Conservation (phyloP, 2,888 invertebrate genomes). For the Mactromeris polynyma region DNA sequence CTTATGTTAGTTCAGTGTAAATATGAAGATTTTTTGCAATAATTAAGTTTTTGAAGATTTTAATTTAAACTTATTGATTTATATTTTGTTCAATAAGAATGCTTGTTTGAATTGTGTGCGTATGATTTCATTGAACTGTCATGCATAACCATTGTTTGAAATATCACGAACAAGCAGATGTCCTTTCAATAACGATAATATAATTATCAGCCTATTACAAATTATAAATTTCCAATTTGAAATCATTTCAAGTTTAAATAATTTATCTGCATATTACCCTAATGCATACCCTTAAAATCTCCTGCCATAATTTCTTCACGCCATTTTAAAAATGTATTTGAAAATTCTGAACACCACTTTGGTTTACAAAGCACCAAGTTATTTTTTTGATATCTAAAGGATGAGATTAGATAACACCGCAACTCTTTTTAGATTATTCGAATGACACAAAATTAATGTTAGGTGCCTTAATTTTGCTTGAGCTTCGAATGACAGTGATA, state of each 20-base stretch:
- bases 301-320: background rate
- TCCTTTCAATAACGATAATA: background rate
- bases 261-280: background rate
- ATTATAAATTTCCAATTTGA: background rate
- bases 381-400: background rate
- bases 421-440: background rate
- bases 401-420: background rate
- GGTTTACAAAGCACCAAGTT: background rate
- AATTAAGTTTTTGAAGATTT: background rate
- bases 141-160: background rate
- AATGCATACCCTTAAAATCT: background rate
- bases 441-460: slow-evolving; percentile 3
- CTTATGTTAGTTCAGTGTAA: too few relatives aligned
- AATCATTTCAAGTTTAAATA: background rate
- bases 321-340: background rate
- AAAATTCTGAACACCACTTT: background rate
- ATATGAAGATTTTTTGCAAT: background rate
- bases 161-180: background rate
- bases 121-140: background rate
- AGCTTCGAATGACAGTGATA: background rate
- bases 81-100: background rate
- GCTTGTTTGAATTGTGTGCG: background rate
- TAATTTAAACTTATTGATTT: background rate
- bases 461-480: background rate
- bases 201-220: background rate